Evolutionary conservation across 2,113 vertebrate genomes (phyloP).

Genomic region (Myrmecophaga tridactyla): DNA sequence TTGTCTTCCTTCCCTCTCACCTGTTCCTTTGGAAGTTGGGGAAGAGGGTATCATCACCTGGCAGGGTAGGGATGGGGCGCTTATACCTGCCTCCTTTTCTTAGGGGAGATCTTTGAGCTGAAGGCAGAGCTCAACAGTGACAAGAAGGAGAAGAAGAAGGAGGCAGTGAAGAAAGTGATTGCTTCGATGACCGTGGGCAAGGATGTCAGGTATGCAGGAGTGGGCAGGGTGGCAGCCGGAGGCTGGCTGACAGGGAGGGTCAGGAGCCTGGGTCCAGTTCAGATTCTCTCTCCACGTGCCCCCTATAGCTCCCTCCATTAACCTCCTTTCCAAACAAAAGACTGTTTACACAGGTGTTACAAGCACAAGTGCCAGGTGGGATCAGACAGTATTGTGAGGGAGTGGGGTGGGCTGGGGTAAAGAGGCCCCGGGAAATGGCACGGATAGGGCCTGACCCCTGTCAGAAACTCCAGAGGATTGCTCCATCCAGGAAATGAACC

Average conservation of each 20-base stretch:
- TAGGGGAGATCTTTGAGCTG: conserved; percentile 99
- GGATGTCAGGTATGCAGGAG: conserved; percentile 92
- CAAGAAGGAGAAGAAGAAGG: conserved; percentile 99
- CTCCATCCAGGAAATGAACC: background rate
- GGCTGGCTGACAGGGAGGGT: too few relatives aligned
- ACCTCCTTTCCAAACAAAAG: background rate
- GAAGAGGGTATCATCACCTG: background rate
- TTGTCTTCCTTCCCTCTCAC: background rate
- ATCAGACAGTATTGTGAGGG: background rate
- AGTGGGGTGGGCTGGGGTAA: background rate
- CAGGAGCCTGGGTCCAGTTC: background rate
- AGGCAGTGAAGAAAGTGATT: conserved; percentile 99
- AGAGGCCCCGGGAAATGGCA: background rate
- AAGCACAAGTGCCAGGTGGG: background rate
- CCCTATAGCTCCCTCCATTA: too few relatives aligned
- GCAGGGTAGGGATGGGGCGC: background rate
- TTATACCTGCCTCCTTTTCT: conserved; percentile 52
- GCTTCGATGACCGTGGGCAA: conserved; percentile 99
- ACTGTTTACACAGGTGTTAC: background rate
- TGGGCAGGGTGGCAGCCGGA: accelerated
- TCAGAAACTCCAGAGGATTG: background rate
- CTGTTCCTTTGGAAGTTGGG: background rate
- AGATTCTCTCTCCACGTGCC: background rate
- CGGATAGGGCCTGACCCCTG: background rate
- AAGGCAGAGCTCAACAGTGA: conserved; percentile 99